Base-by-base conservation (phyloP, 1,140 invertebrate genomes). In the Camponotus pennsylvanicus region DNA sequence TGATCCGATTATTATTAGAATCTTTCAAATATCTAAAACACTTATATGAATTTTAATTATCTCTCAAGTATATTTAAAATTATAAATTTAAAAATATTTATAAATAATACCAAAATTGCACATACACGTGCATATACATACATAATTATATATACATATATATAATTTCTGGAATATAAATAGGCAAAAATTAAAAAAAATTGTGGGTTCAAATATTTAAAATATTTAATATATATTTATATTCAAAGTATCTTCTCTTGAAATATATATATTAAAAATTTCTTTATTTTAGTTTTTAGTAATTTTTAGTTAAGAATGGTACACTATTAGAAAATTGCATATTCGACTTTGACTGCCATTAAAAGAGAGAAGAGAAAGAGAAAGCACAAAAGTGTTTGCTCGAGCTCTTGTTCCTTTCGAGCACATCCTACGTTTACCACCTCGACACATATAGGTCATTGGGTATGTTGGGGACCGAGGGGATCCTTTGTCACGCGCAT, bases 381-480 rank as follows among this genome's bases (percentile, higher is more conserved):
- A 64, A 77, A 77, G 42, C n/a, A 40, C 49, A 13, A 11, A 59
- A 59, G 18, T 64, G 69, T 73, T 86, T 66, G 45, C n/a, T 86
- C 61, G 70, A 66, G 32, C n/a, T 67, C 49, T 49, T n/a, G 37
- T 21, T 59, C 49, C 5, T 55, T 34, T 87, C 63, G 61, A 84
- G n/a, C 27, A 3, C 32, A 61, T 77, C 34, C 55, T 63, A 45
- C 67, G n/a, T 84, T 49, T 69, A 59, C 75, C 67, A n/a, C 45
- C 42, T 59, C 15, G 42, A 59, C 80, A 42, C 52, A 91, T 91
- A 92, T 92, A 87, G 91, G 89, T 92, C 79, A 90, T 69, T 91
- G 84, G 85, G 86, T 90, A 82, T 77, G 55, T 84, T 52, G 27
- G 1, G 27, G 27, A 70, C 52, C 71, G 79, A 77, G 61, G 32